phyloP scores from a whole-genome alignment of 2,888 invertebrate species.

The Melangyna quadrimaculata region DNA sequence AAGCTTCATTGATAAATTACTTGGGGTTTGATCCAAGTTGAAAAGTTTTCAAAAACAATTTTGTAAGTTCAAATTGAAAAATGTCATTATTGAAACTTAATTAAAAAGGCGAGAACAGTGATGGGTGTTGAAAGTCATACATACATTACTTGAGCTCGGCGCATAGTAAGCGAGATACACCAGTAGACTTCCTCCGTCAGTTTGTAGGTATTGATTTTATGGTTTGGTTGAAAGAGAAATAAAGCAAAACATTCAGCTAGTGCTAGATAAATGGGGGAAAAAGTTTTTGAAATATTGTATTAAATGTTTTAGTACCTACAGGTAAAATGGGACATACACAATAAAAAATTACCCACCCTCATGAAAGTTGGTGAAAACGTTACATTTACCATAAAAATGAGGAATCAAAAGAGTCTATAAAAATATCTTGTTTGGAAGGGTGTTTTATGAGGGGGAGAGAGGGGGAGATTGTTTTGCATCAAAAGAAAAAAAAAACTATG shows the following conservation, averaged over 20 bases:
- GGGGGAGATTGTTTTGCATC: too few species aligned
- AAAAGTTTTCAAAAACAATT: slow-evolving; percentile 1
- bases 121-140: not conserved
- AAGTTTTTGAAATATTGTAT: too few species aligned
- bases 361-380: too few species aligned
- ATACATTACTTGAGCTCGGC: not conserved
- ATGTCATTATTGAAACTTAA: slow-evolving; percentile 21
- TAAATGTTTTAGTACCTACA: too few species aligned
- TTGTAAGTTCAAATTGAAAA: not conserved
- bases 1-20: slow-evolving; percentile 13
- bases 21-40: not conserved
- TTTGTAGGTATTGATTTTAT: not conserved
- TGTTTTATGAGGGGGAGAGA: too few species aligned
- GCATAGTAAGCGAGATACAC: not conserved
- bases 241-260: not conserved
- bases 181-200: not conserved
- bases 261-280: not conserved
- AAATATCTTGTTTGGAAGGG: too few species aligned
- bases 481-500: too few species aligned
- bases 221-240: not conserved
- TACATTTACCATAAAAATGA: too few species aligned
- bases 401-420: too few species aligned
- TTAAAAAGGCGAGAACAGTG: not conserved
- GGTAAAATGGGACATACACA: too few species aligned
- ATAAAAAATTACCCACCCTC: too few species aligned